Evolutionary conservation across 2,113 vertebrate species (phyloP).

Genomic region (Spheniscus mendiculus): DNA sequence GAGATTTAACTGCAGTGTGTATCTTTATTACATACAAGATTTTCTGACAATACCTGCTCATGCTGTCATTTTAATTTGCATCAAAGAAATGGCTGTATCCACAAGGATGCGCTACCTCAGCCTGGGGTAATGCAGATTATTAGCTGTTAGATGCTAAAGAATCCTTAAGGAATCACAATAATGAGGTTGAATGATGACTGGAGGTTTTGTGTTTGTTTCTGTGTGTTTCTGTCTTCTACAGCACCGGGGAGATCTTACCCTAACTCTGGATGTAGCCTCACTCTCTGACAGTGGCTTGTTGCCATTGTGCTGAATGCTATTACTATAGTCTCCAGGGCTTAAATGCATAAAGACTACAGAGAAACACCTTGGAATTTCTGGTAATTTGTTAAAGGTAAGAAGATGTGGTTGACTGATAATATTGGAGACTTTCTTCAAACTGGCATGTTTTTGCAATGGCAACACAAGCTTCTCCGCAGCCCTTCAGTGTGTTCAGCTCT

Average conservation of each 20-base stretch:
- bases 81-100: neutral
- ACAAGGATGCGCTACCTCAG: neutral
- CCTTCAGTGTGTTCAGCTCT: neutral
- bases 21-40: neutral
- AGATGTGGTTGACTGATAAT: neutral
- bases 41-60: neutral
- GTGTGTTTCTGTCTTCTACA: neutral
- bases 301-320: neutral
- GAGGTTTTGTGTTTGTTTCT: neutral
- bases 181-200: neutral
- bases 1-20: neutral
- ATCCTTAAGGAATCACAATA: neutral
- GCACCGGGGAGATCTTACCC: neutral
- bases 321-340: neutral
- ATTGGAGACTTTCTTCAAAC: neutral
- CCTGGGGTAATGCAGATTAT: neutral
- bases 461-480: neutral
- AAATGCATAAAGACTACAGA: neutral
- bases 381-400: neutral
- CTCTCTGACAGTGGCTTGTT: neutral
- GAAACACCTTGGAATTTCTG: neutral
- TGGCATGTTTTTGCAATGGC: neutral
- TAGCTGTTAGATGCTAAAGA: neutral
- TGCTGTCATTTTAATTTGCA: neutral
- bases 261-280: neutral